Conservation (phyloP, 2,888 invertebrate species). For the Eupithecia pulchellata region DNA sequence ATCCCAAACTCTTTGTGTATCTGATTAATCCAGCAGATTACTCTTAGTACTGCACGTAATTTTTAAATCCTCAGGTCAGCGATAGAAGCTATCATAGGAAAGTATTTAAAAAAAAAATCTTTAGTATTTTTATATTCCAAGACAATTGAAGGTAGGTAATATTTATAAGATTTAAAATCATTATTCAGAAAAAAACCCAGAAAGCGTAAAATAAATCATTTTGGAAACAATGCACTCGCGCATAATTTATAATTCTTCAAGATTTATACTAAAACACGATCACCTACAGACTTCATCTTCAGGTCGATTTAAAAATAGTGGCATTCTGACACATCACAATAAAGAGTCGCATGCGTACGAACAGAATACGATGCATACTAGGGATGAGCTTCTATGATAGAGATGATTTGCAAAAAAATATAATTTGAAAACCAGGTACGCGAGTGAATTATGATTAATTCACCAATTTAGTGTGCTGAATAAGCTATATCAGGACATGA, state of each 20-base stretch:
- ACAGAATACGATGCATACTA: conserved; percentile 12
- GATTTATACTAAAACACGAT: background rate
- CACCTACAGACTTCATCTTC: background rate
- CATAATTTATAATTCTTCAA: background rate
- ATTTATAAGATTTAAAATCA: too few relatives aligned
- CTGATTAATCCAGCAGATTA: background rate
- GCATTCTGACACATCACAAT: conserved; percentile 19
- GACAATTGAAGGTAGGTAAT: too few relatives aligned
- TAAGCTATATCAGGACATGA: background rate
- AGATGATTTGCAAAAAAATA: background rate
- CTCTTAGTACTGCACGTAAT: background rate
- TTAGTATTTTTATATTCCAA: too few relatives aligned
- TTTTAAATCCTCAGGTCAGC: background rate
- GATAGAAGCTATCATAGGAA: background rate
- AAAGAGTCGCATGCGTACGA: conserved; percentile 14
- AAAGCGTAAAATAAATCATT: background rate
- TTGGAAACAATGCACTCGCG: background rate
- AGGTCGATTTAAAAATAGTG: conserved; percentile 23
- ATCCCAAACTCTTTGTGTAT: background rate
- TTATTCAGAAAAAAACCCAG: background rate
- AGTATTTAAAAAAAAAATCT: too few relatives aligned
- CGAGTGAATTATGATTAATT: background rate
- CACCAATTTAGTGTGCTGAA: background rate
- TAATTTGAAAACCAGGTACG: background rate
- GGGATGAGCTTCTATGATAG: background rate